Conservation (phyloP, 2,888 invertebrate species). For the Nomada ruficornis region DNA sequence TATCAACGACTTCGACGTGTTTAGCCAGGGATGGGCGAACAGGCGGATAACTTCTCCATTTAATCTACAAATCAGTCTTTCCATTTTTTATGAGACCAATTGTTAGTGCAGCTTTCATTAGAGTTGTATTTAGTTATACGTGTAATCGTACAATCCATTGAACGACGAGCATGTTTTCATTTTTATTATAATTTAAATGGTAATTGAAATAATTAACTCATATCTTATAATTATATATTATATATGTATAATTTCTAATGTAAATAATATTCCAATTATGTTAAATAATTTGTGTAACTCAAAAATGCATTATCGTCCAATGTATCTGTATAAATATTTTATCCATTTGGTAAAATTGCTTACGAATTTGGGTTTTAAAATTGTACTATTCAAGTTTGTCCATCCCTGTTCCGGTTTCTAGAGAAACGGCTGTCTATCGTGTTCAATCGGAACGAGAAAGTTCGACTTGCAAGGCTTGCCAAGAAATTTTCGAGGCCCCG, state of each 20-base stretch:
- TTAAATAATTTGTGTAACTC: not conserved
- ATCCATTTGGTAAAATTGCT: too few relatives aligned
- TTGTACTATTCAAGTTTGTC: conserved; percentile 28
- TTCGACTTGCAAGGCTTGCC: conserved; percentile 63
- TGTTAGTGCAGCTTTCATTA: not conserved
- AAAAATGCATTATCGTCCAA: too few relatives aligned
- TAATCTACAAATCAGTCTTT: not conserved
- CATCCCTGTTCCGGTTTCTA: conserved; percentile 48
- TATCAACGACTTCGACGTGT: conserved; percentile 62
- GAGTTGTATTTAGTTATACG: too few relatives aligned
- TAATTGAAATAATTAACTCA: too few relatives aligned
- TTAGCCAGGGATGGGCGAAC: conserved; percentile 41
- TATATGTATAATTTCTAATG: too few relatives aligned
- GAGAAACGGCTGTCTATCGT: conserved; percentile 53
- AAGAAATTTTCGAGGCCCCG: conserved; percentile 68
- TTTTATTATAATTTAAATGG: not conserved
- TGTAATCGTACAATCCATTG: not conserved
- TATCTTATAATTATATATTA: too few relatives aligned
- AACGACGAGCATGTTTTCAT: not conserved
- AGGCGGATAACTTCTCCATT: not conserved
- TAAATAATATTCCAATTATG: not conserved
- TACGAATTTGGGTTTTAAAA: not conserved
- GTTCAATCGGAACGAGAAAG: conserved; percentile 47
- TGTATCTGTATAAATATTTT: too few relatives aligned
- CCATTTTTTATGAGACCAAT: not conserved